phyloP scores from a whole-genome alignment of 2,888 invertebrate genomes.

The Sinhomidia bicolor region DNA sequence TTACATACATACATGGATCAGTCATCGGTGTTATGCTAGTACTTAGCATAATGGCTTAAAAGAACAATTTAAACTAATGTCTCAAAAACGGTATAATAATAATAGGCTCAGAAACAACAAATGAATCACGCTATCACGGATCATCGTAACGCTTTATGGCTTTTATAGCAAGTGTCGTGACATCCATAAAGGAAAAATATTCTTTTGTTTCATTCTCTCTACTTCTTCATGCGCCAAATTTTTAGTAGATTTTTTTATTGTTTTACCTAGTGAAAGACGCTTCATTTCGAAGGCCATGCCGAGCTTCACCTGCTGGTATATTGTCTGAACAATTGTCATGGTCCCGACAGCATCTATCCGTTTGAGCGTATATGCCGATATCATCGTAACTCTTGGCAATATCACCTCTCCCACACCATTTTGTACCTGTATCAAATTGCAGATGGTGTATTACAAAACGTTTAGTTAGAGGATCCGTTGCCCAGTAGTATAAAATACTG shows the following conservation, averaged over 20 bases:
- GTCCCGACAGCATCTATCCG: conserved; percentile 87
- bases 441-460: not conserved
- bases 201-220: too few species aligned
- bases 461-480: too few species aligned
- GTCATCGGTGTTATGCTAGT: too few species aligned
- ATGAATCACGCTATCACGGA: too few species aligned
- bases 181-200: too few species aligned
- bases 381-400: conserved; percentile 84
- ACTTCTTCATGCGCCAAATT: not conserved
- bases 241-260: not conserved
- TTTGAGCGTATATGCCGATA: conserved; percentile 86
- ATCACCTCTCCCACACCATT: conserved; percentile 89
- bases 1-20: too few species aligned
- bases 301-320: conserved; percentile 84
- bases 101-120: too few species aligned
- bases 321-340: conserved; percentile 87
- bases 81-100: not conserved
- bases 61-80: conserved; percentile 29
- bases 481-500: too few species aligned
- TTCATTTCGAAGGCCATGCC: conserved; percentile 86
- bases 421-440: conserved; percentile 84
- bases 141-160: too few species aligned
- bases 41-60: too few species aligned
- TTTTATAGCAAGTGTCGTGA: too few species aligned
- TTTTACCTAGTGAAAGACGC: conserved; percentile 86